Evolutionary conservation across 2,797 vertebrate genomes (phyloP).

Genomic region (Syngnathus acus): DNA sequence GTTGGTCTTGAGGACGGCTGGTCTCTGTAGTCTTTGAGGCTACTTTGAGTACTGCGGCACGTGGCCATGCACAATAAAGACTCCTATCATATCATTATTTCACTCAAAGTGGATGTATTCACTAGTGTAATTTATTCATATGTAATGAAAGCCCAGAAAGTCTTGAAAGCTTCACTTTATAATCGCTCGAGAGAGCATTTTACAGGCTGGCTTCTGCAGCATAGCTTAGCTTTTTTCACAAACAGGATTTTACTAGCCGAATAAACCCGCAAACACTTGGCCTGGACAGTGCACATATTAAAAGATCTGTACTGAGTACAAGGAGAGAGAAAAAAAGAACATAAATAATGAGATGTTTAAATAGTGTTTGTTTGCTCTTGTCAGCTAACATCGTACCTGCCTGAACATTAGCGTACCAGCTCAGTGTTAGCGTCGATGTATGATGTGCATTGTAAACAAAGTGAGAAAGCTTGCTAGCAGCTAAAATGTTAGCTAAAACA

Average conservation of each 20-base stretch:
- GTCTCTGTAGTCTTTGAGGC: slow-evolving; percentile 35
- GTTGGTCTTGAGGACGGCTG: slow-evolving; percentile 47
- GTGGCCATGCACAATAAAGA: slow-evolving; percentile 27
- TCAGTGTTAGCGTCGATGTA: background rate
- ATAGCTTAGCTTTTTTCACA: slow-evolving; percentile 1
- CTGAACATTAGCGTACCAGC: background rate
- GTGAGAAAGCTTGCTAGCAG: background rate
- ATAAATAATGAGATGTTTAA: background rate
- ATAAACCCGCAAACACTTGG: background rate
- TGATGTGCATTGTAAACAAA: background rate
- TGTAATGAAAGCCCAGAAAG: background rate
- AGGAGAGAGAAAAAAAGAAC: background rate
- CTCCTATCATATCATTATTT: background rate
- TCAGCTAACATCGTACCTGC: background rate
- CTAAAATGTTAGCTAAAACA: background rate
- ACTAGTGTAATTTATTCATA: background rate
- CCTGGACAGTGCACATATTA: background rate
- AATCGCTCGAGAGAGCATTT: background rate
- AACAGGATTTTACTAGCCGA: background rate
- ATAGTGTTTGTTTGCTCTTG: background rate
- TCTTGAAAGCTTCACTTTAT: background rate
- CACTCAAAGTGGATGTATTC: background rate
- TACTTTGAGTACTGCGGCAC: slow-evolving; percentile 34
- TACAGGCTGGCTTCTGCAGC: background rate
- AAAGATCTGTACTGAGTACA: background rate